Evolutionary conservation across 2,113 vertebrate species (phyloP).

Genomic region (Perccottus glenii): DNA sequence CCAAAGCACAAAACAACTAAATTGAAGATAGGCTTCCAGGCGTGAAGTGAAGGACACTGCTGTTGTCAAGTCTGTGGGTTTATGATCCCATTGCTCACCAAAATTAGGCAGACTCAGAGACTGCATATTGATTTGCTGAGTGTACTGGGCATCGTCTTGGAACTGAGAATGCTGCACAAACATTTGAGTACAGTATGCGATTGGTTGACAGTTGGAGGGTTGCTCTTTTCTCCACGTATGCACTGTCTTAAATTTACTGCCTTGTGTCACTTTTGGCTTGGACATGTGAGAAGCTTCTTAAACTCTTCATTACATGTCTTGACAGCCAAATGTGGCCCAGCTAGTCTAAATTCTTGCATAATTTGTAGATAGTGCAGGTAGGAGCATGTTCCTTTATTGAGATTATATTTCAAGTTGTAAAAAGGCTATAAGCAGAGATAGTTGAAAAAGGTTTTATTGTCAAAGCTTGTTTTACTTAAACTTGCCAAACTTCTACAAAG

Average conservation of each 20-base stretch:
- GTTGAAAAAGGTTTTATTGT: slow-evolving; percentile 61
- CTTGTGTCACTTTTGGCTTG: not conserved
- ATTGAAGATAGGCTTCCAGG: slow-evolving; percentile 36
- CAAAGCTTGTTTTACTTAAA: slow-evolving; percentile 50
- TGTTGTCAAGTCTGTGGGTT: slow-evolving; percentile 21
- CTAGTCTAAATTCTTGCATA: too few relatives aligned
- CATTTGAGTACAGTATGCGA: not conserved
- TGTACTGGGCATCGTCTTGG: not conserved
- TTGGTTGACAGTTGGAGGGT: not conserved
- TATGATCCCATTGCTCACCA: not conserved
- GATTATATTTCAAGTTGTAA: not conserved
- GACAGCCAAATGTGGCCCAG: not conserved
- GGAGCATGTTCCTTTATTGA: not conserved
- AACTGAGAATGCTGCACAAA: not conserved
- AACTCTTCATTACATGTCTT: not conserved
- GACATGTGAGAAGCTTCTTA: not conserved
- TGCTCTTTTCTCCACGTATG: not conserved
- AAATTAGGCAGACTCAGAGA: not conserved
- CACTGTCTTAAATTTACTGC: not conserved
- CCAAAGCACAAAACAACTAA: not conserved
- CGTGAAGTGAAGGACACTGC: slow-evolving; percentile 14
- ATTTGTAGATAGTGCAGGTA: not conserved
- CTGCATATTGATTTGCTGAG: slow-evolving; percentile 35
- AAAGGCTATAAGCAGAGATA: not conserved
- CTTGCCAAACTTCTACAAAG: slow-evolving; percentile 25